Evolutionary conservation across 2,888 invertebrate species (phyloP), one percentile per base, ranked within the genome.

Genomic region (Epirrita christyi): DNA sequence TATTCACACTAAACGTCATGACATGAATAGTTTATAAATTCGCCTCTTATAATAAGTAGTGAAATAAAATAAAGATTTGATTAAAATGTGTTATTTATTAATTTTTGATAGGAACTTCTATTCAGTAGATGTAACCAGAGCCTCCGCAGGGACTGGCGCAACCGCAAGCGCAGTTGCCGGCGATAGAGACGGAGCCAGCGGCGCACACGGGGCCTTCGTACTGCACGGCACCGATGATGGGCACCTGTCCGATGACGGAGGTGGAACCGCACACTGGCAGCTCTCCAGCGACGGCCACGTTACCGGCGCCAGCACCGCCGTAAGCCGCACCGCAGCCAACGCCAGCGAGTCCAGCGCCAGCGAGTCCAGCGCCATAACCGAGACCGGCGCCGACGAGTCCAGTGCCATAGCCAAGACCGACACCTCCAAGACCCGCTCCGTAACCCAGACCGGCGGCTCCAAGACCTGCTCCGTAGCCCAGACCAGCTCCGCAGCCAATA

Each of bases 221-320:
- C 40, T 58, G 59, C n/a, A 76, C 75, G 27, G 64, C 65, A 0
- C 75, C 75, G 55, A 72, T 68, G 62, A 75, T 71, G 56, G 75
- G 72, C 27, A 76, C 68, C 63, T 70, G 68, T 14, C 75, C 75
- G 0, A 65, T 60, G 9, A 71, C 59, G 4, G 61, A 63, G 9
- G 81, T 70, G 34, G 63, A 58, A 32, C 79, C 77, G 13, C 64
- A 68, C n/a, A 76, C 79, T 10, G 68, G 70, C 40, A 77, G 57
- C 55, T 72, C 70, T 3, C 76, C 76, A 9, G 65, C 69, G 27
- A 76, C 74, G 4, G 64, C 69, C n/a, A 76, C 59, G 45, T 69
- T 77, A 41, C 78, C 79, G 9, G 67, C 48, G 11, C 67, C 67
- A 0, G 49, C 49, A 27, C 67, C 67, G 36, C 67, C 67, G 55